phyloP scores from a whole-genome alignment of 1,140 invertebrate species.

The Bombus cullumanus region DNA sequence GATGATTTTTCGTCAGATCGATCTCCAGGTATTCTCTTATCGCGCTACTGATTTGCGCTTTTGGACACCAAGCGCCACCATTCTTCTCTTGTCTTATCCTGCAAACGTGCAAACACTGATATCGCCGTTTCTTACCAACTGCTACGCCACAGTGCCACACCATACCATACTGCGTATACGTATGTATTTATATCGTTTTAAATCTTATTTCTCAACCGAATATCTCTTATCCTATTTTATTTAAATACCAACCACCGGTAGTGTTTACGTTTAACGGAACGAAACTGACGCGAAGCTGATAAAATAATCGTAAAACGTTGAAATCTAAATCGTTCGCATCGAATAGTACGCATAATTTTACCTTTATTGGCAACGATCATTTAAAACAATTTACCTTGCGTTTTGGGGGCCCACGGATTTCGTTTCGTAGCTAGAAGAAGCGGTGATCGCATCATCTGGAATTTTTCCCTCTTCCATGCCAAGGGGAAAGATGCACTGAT shows the following conservation, averaged over 20 bases:
- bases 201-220: background rate
- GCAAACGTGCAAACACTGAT: conserved; percentile 72
- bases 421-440: conserved; percentile 94
- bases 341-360: background rate
- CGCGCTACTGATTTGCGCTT: conserved; percentile 88
- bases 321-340: background rate
- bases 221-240: background rate
- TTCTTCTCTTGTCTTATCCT: conserved; percentile 94
- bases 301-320: background rate
- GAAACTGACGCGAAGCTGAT: background rate
- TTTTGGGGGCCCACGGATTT: conserved; percentile 96
- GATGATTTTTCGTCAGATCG: conserved; percentile 89
- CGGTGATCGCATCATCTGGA: conserved; percentile 92
- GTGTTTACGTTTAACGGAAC: background rate
- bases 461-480: conserved; percentile 96
- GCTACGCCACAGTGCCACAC: no score
- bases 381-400: conserved; percentile 87
- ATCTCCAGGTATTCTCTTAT: conserved; percentile 94
- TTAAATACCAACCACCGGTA: no score
- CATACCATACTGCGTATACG: no score
- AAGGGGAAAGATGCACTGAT: conserved; percentile 90
- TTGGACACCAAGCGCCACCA: conserved; percentile 97
- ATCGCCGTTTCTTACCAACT: background rate
- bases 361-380: background rate
- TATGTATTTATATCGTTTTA: background rate